These are phyloP conservation scores for Amazona ochrocephala DNA, from an alignment of 2,797 vertebrate genomes.

Conservation along the genomic window DNA sequence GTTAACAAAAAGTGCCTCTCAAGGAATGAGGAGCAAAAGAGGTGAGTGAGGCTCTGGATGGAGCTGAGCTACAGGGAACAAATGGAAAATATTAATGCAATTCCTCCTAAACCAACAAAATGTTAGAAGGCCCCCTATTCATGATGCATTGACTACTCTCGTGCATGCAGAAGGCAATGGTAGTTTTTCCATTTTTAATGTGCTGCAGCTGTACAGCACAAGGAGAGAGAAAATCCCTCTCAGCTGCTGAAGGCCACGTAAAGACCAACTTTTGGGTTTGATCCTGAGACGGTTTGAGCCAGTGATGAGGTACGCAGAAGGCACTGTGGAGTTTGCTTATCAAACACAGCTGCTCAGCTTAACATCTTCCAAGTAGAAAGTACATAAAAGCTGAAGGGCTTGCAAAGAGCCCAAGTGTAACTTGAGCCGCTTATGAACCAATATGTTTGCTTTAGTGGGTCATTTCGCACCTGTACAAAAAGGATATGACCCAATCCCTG, in stretches of 20 bases:
- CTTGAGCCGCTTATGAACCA: background rate
- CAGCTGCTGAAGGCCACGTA: background rate
- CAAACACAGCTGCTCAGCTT: constrained; percentile 36
- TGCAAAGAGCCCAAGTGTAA: constrained; percentile 16
- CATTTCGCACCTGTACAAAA: background rate
- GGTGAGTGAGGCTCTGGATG: background rate
- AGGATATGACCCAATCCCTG: background rate
- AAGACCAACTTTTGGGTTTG: background rate
- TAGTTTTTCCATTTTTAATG: background rate
- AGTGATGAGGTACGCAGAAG: background rate
- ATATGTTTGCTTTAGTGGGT: background rate
- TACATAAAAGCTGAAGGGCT: background rate
- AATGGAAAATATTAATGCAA: background rate
- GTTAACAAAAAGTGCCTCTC: constrained; percentile 36
- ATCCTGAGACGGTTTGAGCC: background rate
- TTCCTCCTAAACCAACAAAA: background rate
- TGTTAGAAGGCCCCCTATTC: background rate
- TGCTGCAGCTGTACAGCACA: background rate
- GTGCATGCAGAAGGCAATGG: background rate
- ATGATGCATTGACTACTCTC: background rate
- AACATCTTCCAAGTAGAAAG: background rate
- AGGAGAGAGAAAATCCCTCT: background rate
- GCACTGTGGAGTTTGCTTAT: background rate
- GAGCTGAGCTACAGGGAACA: background rate
- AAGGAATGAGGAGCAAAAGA: constrained; percentile 48